Evolutionary conservation across 2,797 vertebrate species (phyloP).

Genomic region (Lithobates pipiens): DNA sequence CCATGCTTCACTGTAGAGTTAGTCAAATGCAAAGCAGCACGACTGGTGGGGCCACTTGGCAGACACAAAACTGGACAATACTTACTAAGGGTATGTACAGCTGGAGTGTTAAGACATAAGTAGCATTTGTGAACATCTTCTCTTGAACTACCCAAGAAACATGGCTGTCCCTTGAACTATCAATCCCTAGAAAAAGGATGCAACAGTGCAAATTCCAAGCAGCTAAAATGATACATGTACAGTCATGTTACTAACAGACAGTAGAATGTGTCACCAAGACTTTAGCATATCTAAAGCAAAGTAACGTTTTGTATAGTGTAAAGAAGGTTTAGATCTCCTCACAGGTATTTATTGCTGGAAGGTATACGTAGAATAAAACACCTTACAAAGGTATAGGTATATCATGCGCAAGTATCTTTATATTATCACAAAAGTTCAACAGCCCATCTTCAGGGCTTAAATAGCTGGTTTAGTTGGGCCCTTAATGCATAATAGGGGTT

Average conservation of each 20-base stretch:
- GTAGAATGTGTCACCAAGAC: too few species aligned
- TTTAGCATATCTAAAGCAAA: too few species aligned
- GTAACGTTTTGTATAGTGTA: not conserved
- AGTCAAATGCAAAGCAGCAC: not conserved
- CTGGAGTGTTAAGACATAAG: not conserved
- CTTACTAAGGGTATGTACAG: not conserved
- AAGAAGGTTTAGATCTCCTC: not conserved
- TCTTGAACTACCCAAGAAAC: not conserved
- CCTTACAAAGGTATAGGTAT: too few species aligned
- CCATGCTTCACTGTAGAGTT: not conserved
- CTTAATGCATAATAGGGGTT: too few species aligned
- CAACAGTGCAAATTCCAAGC: too few species aligned
- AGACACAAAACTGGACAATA: not conserved
- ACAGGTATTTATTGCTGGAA: not conserved
- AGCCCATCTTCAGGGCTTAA: too few species aligned
- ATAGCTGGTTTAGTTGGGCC: too few species aligned
- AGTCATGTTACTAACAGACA: too few species aligned
- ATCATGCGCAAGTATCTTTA: too few species aligned
- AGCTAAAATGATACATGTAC: too few species aligned
- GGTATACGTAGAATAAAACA: not conserved
- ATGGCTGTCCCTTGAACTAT: not conserved
- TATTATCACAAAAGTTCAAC: too few species aligned
- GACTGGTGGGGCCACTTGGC: not conserved
- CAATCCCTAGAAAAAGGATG: not conserved
- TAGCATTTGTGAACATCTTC: not conserved